Conservation (phyloP, 2,113 vertebrate species). For the Pachyramphus minor region DNA sequence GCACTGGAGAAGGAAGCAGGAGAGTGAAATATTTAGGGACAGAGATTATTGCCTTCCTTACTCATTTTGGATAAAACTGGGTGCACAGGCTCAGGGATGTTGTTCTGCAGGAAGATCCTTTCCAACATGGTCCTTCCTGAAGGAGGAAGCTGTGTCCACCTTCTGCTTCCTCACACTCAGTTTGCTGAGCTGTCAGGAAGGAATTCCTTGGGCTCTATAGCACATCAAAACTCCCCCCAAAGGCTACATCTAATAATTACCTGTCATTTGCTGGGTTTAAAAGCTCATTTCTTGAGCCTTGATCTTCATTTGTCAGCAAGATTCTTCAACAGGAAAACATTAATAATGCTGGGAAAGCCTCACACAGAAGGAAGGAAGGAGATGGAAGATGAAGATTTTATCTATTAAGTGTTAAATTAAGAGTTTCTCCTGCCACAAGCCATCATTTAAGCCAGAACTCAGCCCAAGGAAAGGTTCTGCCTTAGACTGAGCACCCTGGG, state of each 20-base stretch:
- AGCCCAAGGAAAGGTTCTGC: not conserved
- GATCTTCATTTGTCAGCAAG: not conserved
- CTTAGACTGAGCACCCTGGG: not conserved
- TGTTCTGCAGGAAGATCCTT: not conserved
- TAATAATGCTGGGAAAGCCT: not conserved
- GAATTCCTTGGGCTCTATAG: not conserved
- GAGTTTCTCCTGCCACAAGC: not conserved
- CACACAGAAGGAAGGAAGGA: not conserved
- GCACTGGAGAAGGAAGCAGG: not conserved
- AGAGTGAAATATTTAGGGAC: not conserved
- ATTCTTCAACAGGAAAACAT: not conserved
- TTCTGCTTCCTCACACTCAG: not conserved
- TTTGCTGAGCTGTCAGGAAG: not conserved
- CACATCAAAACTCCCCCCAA: not conserved
- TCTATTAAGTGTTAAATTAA: not conserved
- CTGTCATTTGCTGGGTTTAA: not conserved
- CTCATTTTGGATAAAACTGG: not conserved
- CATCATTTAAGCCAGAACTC: not conserved
- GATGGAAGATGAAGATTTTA: not conserved
- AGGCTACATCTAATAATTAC: not conserved
- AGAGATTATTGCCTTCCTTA: not conserved
- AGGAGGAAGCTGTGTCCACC: not conserved
- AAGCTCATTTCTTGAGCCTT: not conserved
- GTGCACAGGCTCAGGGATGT: not conserved
- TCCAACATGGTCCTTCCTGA: not conserved